Base-by-base conservation (phyloP, 2,888 invertebrate genomes). In the Lasioglossum figueresi region DNA sequence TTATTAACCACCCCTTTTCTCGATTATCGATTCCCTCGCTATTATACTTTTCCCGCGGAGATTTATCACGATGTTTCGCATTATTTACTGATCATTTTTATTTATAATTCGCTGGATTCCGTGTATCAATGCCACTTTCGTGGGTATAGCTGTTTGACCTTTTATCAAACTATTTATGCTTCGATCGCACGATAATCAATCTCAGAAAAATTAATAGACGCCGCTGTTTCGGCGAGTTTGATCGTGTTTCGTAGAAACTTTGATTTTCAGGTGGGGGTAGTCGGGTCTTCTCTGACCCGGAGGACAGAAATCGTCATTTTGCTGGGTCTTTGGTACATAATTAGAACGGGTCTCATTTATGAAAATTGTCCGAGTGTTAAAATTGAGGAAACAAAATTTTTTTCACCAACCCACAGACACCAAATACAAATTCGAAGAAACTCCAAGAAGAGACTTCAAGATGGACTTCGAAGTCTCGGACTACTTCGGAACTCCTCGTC, bases 1-100 rank as follows among this genome's bases (percentile, higher is more conserved):
- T 63, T 63, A 31, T 63, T 63, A 31, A 63, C 63, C 63, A 63
- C 31, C 63, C 63, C 63, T 52, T 52, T 31, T 63, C 63, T 14
- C 63, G 31, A 31, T 63, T 63, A 63, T 63, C 63, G 63, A 63
- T 63, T 14, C 6, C 6, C 10, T 10, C 2, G 1, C 31, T 4
- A n/a, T 63, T 16, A 31, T 31, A 63, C 63, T 63, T 63, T 31
- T 63, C 63, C 63, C 6, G 16, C 63, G 4, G 31, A 27, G 27
- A 63, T 31, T 63, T 63, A 63, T 31, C 63, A 31, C 63, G 16
- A 31, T 63, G 34, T 34, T 2, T 4, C 66, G 34, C 34, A 31
- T 34, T 34, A 34, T 31, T 66, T 34, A 66, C 6, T 34, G 66
- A 10, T 6, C 31, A 63, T 27, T 31, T 63, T 63, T 63, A 63